A percentile compares a stretch with the other conserved stretches of the same genome.
Conservation (phyloP, 2,888 invertebrate species). For the Micropterix aruncella region DNA sequence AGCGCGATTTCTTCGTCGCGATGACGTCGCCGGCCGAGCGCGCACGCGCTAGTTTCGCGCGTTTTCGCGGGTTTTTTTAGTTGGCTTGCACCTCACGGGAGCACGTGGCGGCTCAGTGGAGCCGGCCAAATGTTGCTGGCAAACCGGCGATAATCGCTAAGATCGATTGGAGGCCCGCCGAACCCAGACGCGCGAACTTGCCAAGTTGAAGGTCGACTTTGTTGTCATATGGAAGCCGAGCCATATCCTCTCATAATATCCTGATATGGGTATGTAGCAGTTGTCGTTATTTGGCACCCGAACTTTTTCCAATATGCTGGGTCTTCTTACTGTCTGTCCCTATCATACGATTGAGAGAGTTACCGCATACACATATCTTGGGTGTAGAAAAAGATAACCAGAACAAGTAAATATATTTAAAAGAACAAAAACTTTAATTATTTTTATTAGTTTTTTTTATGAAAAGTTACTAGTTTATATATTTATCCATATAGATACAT, state of each 20-base stretch:
- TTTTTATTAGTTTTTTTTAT: too few relatives aligned
- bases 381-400: too few relatives aligned
- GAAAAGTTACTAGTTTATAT: too few relatives aligned
- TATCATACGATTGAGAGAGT: neutral
- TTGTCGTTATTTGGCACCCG: too few relatives aligned
- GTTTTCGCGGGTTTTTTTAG: neutral
- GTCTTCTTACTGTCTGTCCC: neutral
- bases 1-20: conserved; percentile 32
- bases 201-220: conserved; percentile 1
- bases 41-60: conserved; percentile 7
- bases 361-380: neutral
- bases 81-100: conserved; percentile 2
- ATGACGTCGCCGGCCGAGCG: conserved; percentile 21
- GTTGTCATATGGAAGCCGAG: neutral
- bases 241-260: too few relatives aligned
- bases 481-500: too few relatives aligned
- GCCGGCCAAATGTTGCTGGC: neutral
- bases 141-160: neutral
- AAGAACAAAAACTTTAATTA: too few relatives aligned
- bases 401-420: too few relatives aligned
- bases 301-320: too few relatives aligned
- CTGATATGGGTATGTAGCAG: too few relatives aligned
- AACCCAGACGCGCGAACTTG: conserved; percentile 3
- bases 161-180: conserved; percentile 3
- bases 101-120: neutral